Evolutionary conservation across 2,113 vertebrate genomes (phyloP), one percentile per base, ranked within the genome.

Genomic region (Semicossyphus pulcher): DNA sequence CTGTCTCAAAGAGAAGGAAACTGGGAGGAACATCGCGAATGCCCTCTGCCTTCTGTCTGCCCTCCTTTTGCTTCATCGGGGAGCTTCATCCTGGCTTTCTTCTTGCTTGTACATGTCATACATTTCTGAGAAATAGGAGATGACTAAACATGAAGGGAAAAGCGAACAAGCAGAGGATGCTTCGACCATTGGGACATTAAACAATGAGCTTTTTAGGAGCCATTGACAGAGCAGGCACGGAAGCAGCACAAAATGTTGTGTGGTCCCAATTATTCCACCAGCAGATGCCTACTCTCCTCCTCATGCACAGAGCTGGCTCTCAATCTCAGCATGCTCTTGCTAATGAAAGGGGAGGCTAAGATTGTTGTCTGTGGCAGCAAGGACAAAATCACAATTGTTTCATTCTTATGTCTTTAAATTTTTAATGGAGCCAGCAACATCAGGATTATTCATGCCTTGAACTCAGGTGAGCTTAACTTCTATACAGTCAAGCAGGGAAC

Each of bases 391-490:
- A 44, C 39, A 60, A 68, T 62, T 60, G 39, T 16, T 42, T 59
- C 20, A 44, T 52, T 41, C 23, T 51, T 39, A 53, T 41, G 57
- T 60, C 14, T 65, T 54, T 72, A 48, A 48, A 80, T 73, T 49
- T 81, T 83, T 73, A 31, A 58, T 41, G 3, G 16, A 41, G 15
- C 18, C 59, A 18, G 34, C 4, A 3, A 48, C 34, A 25, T 42
- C 10, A 57, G 10, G 39, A 60, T 64, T 69, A 81, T 81, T 76
- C 49, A 80, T 62, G 54, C 28, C 32, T n/a, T 68, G 18, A 49
- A 56, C 51, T 21, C 67, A 36, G 54, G 49, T 70, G 64, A 32
- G 25, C 39, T 23, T 28, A 32, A 47, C 56, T 77, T 73, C 25
- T 57, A 10, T 59, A 28, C 9, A 63, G 23, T 2, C n/a, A 15